A percentile compares a stretch with the other conserved stretches of the same genome.
These are phyloP conservation scores for Engystomops pustulosus DNA, from an alignment of 2,113 vertebrate genomes.

Conservation along the genomic window DNA sequence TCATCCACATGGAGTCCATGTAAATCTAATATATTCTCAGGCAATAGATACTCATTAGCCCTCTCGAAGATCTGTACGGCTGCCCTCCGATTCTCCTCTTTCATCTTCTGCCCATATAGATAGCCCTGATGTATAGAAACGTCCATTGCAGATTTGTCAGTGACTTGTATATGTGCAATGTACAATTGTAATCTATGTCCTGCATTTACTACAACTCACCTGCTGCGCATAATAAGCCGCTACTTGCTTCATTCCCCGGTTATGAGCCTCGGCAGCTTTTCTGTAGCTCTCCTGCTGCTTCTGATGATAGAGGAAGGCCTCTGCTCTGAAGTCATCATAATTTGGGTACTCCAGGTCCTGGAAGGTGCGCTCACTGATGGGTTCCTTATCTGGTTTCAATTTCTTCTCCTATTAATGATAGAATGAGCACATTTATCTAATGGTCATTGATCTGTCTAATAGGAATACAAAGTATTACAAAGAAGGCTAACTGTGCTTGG, in stretches of 20 bases:
- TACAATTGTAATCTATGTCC: not conserved
- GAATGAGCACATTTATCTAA: not conserved
- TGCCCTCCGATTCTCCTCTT: conserved; percentile 89
- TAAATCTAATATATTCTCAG: conserved; percentile 91
- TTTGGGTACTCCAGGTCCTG: conserved; percentile 89
- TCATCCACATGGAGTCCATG: conserved; percentile 95
- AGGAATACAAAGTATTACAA: not conserved
- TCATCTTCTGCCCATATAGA: conserved; percentile 90
- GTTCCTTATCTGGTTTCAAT: conserved; percentile 72
- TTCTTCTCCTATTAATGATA: conserved; percentile 61
- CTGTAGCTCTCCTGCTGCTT: conserved; percentile 84
- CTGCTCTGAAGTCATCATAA: conserved; percentile 90
- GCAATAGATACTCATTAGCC: conserved; percentile 88
- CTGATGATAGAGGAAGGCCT: conserved; percentile 86
- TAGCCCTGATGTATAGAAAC: conserved; percentile 75
- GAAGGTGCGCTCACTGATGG: conserved; percentile 68
- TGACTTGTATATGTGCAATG: not conserved
- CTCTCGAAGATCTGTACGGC: conserved; percentile 89
- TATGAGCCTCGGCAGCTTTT: conserved; percentile 89
- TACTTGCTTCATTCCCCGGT: conserved; percentile 87
- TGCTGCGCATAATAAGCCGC: conserved; percentile 94
- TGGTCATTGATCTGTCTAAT: not conserved
- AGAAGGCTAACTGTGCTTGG: no score
- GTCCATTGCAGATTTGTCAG: not conserved
- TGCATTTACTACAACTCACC: conserved; percentile 68